phyloP scores from a whole-genome alignment of 2,113 vertebrate species.

The Potamarius usumacintae region DNA sequence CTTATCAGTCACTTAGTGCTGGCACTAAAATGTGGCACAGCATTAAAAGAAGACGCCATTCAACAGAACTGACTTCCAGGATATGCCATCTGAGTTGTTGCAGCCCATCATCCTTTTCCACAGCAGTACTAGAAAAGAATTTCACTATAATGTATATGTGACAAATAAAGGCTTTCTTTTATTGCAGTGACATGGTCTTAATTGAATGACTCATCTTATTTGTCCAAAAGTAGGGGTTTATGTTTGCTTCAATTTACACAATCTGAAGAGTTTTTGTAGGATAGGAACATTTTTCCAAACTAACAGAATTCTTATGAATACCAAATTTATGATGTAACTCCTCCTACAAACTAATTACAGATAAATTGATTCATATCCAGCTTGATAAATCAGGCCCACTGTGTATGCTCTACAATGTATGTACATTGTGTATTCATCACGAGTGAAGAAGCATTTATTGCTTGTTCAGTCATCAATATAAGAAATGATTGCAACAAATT shows the following conservation, averaged over 20 bases:
- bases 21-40: not conserved
- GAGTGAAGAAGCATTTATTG: too few relatives aligned
- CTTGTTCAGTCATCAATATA: too few relatives aligned
- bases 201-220: not conserved
- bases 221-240: not conserved
- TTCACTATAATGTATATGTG: constrained; percentile 7
- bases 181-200: not conserved
- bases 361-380: too few relatives aligned
- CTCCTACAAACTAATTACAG: too few relatives aligned
- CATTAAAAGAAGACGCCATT: not conserved
- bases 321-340: too few relatives aligned
- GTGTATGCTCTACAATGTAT: too few relatives aligned
- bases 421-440: too few relatives aligned
- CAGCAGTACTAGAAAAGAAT: not conserved
- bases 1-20: not conserved
- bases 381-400: too few relatives aligned
- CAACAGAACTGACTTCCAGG: not conserved
- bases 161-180: constrained; percentile 2
- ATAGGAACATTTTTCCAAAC: not conserved
- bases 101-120: not conserved
- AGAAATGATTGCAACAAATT: too few relatives aligned
- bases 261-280: too few relatives aligned
- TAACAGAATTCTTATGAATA: too few relatives aligned
- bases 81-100: not conserved
- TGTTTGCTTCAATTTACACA: not conserved